Percentiles rank a stretch among this genome's conserved stretches.
phyloP scores from a whole-genome alignment of 2,888 invertebrate genomes.

The Amphiduros pacificus region DNA sequence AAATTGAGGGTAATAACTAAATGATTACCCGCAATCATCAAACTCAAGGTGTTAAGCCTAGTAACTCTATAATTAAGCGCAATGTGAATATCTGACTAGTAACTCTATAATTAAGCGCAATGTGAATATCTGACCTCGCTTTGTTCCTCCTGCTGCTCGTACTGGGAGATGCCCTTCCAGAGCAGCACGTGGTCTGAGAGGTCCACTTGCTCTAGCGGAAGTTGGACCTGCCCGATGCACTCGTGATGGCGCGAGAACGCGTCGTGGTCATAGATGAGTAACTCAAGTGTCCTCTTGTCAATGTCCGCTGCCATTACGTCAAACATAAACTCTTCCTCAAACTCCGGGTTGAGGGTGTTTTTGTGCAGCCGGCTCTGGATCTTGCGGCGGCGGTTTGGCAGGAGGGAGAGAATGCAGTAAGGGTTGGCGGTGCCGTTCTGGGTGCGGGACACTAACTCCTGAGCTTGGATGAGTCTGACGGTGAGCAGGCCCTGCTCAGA shows the following conservation, averaged over 20 bases:
- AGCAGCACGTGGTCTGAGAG: slow-evolving; percentile 16
- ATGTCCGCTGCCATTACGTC: slow-evolving; percentile 59
- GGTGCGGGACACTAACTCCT: slow-evolving; percentile 56
- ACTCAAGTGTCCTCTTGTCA: slow-evolving; percentile 63
- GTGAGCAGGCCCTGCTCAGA: slow-evolving; percentile 68
- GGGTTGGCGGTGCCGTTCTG: slow-evolving; percentile 62
- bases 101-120: no score
- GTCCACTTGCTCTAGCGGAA: slow-evolving; percentile 66
- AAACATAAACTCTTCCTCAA: slow-evolving; percentile 72
- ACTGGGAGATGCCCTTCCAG: slow-evolving; percentile 25
- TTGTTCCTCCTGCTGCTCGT: slow-evolving; percentile 20
- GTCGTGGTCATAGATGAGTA: slow-evolving; percentile 70
- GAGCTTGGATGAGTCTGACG: slow-evolving; percentile 69
- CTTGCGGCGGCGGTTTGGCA: slow-evolving; percentile 69
- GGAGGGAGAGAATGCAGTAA: slow-evolving; percentile 84
- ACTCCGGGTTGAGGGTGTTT: slow-evolving; percentile 43
- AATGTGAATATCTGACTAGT: no score
- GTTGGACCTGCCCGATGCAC: slow-evolving; percentile 67
- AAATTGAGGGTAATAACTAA: no score
- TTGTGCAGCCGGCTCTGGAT: slow-evolving; percentile 37
- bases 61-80: no score
- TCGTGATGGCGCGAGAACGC: slow-evolving; percentile 69
- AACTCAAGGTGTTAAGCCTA: no score
- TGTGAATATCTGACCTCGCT: no score
- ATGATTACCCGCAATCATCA: no score